Evolutionary conservation across 1,140 invertebrate species (phyloP).

Genomic region (Nautilus pompilius): DNA sequence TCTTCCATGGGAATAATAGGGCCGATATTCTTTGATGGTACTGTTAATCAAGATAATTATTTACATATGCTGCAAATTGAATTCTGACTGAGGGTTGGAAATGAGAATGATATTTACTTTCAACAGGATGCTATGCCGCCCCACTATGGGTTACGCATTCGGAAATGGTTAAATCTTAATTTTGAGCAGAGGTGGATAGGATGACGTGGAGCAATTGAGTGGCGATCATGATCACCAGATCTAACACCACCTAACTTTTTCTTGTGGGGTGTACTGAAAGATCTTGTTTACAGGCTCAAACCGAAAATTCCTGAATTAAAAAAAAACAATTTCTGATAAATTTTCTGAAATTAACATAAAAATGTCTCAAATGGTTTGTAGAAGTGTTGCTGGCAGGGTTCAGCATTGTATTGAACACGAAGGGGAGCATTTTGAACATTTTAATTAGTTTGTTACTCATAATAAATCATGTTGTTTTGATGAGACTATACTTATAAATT

Average conservation of each 20-base stretch:
- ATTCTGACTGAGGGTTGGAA: too few relatives aligned
- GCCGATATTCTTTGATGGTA: background rate
- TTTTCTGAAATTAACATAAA: background rate
- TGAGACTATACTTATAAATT: background rate
- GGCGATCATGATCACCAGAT: background rate
- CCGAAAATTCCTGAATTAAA: background rate
- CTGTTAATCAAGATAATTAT: background rate
- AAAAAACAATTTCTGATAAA: background rate
- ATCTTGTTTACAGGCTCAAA: background rate
- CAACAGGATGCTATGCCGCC: too few relatives aligned
- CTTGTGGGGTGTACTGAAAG: background rate
- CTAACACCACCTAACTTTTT: constrained; percentile 2
- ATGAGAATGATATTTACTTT: too few relatives aligned
- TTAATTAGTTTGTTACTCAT: background rate
- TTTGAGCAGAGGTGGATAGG: background rate
- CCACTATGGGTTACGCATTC: too few relatives aligned
- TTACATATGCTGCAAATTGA: background rate
- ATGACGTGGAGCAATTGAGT: background rate
- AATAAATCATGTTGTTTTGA: background rate
- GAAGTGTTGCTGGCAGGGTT: background rate
- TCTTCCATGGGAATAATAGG: constrained; percentile 1
- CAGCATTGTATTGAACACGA: background rate
- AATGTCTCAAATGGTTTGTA: constrained; percentile 2
- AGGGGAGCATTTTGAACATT: constrained; percentile 1
- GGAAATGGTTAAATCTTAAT: background rate